Evolutionary conservation across 1,140 invertebrate species (phyloP), one percentile per base, ranked within the genome.

Genomic region (Orchesella cincta): DNA sequence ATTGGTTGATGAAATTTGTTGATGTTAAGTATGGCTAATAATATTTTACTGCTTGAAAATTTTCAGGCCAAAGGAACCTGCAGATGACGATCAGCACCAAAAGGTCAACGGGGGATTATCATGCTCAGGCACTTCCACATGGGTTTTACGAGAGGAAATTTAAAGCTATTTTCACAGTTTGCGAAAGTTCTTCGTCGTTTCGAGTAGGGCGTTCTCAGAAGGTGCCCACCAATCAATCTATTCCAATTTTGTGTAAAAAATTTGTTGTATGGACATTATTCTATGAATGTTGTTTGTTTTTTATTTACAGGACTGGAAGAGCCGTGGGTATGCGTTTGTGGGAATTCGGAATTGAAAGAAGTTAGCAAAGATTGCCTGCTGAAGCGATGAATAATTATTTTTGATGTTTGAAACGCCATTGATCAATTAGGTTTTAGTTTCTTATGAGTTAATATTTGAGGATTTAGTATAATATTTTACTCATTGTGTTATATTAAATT

Each of bases 381-480:
- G 93, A 97, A 80, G 92, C 95, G 0, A 98, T 98, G 95, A 93
- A 98, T 84, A 97, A 98, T 86, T 98, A 98, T n/a, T n/a, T 87
- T 86, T 98, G 0, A 96, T 98, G 93, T 93, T 91, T 84, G 90
- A 93, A 70, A n/a, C n/a, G n/a, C 89, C 89, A 84, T 84, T 93
- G 23, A 79, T 95, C 12, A 92, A 92, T 88, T 90, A 89, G 85
- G 85, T 83, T 33, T 74, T 26, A 1, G 20, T 36, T 74, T 35
- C 46, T 73, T n/a, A 12, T 3, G 3, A 20, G 16, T 46, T 0
- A 57, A 16, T 3, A 57, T 46, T 74, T 74, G 18, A 0, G 23
- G n/a, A n/a, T n/a, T 5, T 46, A 5, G 8, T 14, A 1, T 52
- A 77, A 52, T n/a, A 16, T 62, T 1, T 73, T 51, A 51, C 23